phyloP scores from a whole-genome alignment of 2,888 invertebrate genomes.

The Eilema griseolum region DNA sequence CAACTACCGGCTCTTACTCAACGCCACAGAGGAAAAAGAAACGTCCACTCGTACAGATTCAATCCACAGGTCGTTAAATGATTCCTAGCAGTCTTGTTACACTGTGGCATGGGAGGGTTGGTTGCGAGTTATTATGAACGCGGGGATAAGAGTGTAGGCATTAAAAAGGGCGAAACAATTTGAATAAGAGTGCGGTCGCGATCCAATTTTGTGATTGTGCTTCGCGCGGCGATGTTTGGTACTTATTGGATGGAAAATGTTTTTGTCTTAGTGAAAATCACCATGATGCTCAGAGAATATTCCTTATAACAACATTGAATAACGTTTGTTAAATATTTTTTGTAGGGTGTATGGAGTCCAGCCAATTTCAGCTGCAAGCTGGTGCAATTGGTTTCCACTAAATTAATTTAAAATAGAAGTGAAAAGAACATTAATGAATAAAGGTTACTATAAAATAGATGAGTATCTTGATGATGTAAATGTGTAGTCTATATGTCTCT shows the following conservation, averaged over 20 bases:
- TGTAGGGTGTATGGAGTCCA: no score
- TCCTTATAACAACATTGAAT: background rate
- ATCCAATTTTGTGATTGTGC: conserved; percentile 67
- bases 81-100: conserved; percentile 7
- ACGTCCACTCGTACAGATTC: background rate
- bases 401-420: no score
- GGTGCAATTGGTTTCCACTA: no score
- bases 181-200: conserved; percentile 61
- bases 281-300: background rate
- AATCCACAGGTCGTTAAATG: conserved; percentile 16
- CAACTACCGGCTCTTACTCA: conserved; percentile 30
- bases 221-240: conserved; percentile 23
- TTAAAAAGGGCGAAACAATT: conserved; percentile 68
- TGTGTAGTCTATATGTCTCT: no score
- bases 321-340: background rate
- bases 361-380: no score
- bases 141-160: conserved; percentile 55
- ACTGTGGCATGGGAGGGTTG: conserved; percentile 41
- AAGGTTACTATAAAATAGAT: no score
- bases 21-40: conserved; percentile 35
- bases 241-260: conserved; percentile 29
- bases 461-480: no score
- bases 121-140: conserved; percentile 44
- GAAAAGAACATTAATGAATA: no score
- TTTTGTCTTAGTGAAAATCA: conserved; percentile 6